These are phyloP conservation scores for Nannobrachium achirus DNA, from an alignment of 2,113 vertebrate species.

Conservation along the genomic window DNA sequence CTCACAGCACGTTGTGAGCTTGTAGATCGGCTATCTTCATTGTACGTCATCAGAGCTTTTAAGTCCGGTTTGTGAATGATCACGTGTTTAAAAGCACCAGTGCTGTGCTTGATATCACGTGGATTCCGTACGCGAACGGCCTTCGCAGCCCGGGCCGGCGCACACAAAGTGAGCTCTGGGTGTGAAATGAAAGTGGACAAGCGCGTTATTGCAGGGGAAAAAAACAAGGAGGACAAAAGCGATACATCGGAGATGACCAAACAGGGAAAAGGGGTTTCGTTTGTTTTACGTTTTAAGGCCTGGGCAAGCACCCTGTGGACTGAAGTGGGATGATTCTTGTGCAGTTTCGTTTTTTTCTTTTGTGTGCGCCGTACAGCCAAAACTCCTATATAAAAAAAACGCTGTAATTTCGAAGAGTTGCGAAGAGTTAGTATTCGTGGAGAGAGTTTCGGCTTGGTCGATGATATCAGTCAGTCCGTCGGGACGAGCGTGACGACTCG, in stretches of 20 bases:
- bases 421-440: background rate
- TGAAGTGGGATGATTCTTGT: conserved; percentile 44
- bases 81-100: conserved; percentile 17
- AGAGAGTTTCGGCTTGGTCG: conserved; percentile 27
- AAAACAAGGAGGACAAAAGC: background rate
- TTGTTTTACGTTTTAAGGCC: conserved; percentile 55
- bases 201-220: conserved; percentile 29
- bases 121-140: conserved; percentile 21
- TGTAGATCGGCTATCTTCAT: too few species aligned
- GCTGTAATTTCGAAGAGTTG: too few species aligned
- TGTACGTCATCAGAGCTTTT: conserved; percentile 15
- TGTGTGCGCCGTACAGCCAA: conserved; percentile 39
- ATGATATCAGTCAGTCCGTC: conserved; percentile 31
- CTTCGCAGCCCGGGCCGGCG: conserved; percentile 22
- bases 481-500: background rate
- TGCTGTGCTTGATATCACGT: conserved; percentile 36
- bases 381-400: conserved; percentile 20
- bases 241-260: conserved; percentile 23
- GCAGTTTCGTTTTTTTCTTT: too few species aligned
- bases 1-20: background rate
- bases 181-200: conserved; percentile 50
- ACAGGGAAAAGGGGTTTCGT: conserved; percentile 1
- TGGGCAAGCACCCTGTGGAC: conserved; percentile 55
- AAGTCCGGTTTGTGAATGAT: background rate
- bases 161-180: conserved; percentile 42